Conservation (phyloP, 2,888 invertebrate species). For the Caenorhabditis virilis region DNA sequence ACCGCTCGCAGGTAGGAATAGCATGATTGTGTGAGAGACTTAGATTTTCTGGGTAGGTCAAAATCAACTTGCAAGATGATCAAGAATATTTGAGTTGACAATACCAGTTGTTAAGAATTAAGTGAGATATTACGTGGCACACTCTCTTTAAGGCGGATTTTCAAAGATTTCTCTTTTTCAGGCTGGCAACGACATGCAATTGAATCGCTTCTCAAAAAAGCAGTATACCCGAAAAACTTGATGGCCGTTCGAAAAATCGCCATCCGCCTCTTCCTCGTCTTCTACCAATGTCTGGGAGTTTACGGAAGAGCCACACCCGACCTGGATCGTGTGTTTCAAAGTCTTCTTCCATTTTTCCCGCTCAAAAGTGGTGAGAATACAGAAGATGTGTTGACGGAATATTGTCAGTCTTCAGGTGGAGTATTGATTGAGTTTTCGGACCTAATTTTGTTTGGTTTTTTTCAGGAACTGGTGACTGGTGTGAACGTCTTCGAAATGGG, state of each 20-base stretch:
- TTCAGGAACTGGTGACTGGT: constrained; percentile 42
- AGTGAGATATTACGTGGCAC: too few species aligned
- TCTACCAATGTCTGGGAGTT: constrained; percentile 65
- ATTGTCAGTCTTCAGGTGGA: constrained; percentile 53
- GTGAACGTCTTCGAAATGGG: constrained; percentile 29
- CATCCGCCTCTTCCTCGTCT: constrained; percentile 65
- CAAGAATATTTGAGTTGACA: too few species aligned
- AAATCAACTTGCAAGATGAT: too few species aligned
- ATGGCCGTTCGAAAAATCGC: constrained; percentile 67
- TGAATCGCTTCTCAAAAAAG: constrained; percentile 64
- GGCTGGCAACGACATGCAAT: constrained; percentile 67
- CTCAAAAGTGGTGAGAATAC: constrained; percentile 53
- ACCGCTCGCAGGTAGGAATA: too few species aligned
- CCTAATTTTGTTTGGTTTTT: not conserved
- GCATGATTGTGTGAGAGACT: too few species aligned
- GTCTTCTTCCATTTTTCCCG: constrained; percentile 65
- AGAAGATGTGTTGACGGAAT: constrained; percentile 55
- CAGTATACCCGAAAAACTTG: constrained; percentile 64
- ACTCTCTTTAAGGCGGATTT: too few species aligned
- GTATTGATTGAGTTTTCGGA: not conserved
- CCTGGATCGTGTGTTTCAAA: constrained; percentile 61
- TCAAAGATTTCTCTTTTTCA: too few species aligned
- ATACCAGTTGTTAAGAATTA: too few species aligned
- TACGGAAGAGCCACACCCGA: constrained; percentile 54
- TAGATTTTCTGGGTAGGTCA: too few species aligned